Evolutionary conservation across 2,888 invertebrate genomes (phyloP), one percentile per base, ranked within the genome.

Genomic region (Ornithoptera alexandrae): DNA sequence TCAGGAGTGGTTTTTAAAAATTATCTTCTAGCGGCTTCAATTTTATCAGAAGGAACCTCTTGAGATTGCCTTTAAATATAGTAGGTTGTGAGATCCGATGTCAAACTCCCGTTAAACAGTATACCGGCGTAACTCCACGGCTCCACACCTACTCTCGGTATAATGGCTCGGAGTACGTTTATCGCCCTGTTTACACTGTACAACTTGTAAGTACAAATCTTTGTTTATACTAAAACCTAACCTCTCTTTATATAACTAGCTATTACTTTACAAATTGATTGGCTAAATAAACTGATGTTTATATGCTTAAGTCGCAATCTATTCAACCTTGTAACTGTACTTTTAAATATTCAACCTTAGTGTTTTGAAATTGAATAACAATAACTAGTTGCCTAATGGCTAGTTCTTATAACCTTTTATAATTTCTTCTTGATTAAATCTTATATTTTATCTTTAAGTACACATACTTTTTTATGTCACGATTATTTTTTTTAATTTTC

Each of bases 201-300:
- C 80, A 86, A 88, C 70, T 80, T 80, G 91, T 92, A 76, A 92
- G 91, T 89, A 81, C 74, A 53, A 58, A 71, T 74, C n/a, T 73
- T 71, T 73, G 73, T 75, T 77, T 78, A 74, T 74, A 75, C 68
- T 42, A 65, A 24, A 57, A 56, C 7, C 50, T 71, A 76, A 74
- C 74, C 74, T 70, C 60, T 46, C 56, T 67, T 56, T 73, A 62
- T 42, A 42, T 66, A 68, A 70, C 20, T 62, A 53, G n/a, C 58
- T 61, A 12, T 66, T 1, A 62, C 22, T 24, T 24, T 24, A 24
- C 59, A 67, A 70, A 4, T 58, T 17, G 5, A 62, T 68, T n/a
- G 62, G 20, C 30, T 18, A 53, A 1, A 53, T 53, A 7, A 7
- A 53, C 15, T 46, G 46, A 46, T 12, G 15, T 46, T 46, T 46